phyloP scores from a whole-genome alignment of 2,888 invertebrate genomes.

The Volucella inflata region DNA sequence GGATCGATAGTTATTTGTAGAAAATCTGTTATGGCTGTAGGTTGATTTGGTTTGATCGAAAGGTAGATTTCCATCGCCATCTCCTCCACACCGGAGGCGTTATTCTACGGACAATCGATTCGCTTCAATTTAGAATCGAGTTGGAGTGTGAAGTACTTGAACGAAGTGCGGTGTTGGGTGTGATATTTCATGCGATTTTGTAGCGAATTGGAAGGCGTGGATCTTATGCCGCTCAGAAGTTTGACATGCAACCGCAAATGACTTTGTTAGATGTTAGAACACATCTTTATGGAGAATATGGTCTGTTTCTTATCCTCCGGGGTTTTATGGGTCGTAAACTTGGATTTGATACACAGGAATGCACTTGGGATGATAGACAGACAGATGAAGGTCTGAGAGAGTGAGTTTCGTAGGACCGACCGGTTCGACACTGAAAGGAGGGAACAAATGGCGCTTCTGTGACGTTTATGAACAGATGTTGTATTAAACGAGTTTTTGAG shows the following conservation, averaged over 20 bases:
- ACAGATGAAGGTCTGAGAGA: not conserved
- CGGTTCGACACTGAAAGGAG: too few relatives aligned
- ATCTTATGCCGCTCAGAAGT: not conserved
- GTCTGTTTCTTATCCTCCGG: not conserved
- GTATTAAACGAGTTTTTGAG: too few relatives aligned
- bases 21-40: conserved; percentile 45
- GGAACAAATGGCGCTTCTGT: too few relatives aligned
- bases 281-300: conserved; percentile 28
- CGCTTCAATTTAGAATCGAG: conserved; percentile 32
- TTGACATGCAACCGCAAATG: conserved; percentile 37
- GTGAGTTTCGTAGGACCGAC: too few relatives aligned
- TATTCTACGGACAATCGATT: conserved; percentile 16
- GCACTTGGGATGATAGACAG: too few relatives aligned
- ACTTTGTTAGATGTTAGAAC: conserved; percentile 55
- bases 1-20: conserved; percentile 54
- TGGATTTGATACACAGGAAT: not conserved
- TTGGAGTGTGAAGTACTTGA: conserved; percentile 41
- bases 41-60: not conserved
- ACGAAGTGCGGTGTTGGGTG: conserved; percentile 19
- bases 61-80: conserved; percentile 7
- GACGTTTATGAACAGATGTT: too few relatives aligned
- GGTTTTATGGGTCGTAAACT: conserved; percentile 46
- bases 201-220: conserved; percentile 45
- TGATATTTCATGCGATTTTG: conserved; percentile 63
- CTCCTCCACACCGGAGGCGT: conserved; percentile 3